These are phyloP conservation scores for Electrophaes corylata DNA, from an alignment of 2,888 invertebrate genomes.

Conservation along the genomic window DNA sequence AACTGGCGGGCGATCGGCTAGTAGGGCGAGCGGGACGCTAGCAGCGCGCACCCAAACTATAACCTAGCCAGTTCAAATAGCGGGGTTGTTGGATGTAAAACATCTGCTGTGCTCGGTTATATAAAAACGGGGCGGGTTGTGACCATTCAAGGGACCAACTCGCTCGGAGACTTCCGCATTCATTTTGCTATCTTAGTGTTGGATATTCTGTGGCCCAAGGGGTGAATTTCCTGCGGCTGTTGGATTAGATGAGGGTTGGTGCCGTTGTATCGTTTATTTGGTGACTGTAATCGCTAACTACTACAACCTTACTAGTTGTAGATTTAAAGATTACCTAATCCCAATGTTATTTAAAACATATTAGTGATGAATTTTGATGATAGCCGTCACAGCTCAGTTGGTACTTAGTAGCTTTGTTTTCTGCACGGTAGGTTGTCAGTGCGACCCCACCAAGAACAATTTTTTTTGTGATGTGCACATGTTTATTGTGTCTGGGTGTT, in stretches of 20 bases:
- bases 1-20: slow-evolving; percentile 59
- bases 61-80: slow-evolving; percentile 75
- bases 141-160: slow-evolving; percentile 70
- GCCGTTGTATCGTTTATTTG: not conserved
- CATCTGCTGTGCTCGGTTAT: slow-evolving; percentile 55
- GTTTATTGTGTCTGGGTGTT: too few relatives aligned
- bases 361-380: too few relatives aligned
- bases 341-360: too few relatives aligned
- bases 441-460: too few relatives aligned
- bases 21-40: slow-evolving; percentile 63
- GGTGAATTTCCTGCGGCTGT: not conserved
- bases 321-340: too few relatives aligned
- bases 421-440: too few relatives aligned
- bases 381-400: too few relatives aligned
- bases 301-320: too few relatives aligned
- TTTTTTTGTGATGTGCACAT: too few relatives aligned
- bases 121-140: slow-evolving; percentile 62
- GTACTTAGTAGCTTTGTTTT: too few relatives aligned
- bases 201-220: slow-evolving; percentile 15
- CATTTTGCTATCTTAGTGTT: slow-evolving; percentile 46
- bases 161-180: slow-evolving; percentile 69
- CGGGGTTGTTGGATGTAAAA: slow-evolving; percentile 61
- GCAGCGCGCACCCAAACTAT: slow-evolving; percentile 74
- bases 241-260: not conserved
- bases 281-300: not conserved